Base-by-base conservation (phyloP, 2,113 vertebrate species). In the Heterotilapia buettikoferi region DNA sequence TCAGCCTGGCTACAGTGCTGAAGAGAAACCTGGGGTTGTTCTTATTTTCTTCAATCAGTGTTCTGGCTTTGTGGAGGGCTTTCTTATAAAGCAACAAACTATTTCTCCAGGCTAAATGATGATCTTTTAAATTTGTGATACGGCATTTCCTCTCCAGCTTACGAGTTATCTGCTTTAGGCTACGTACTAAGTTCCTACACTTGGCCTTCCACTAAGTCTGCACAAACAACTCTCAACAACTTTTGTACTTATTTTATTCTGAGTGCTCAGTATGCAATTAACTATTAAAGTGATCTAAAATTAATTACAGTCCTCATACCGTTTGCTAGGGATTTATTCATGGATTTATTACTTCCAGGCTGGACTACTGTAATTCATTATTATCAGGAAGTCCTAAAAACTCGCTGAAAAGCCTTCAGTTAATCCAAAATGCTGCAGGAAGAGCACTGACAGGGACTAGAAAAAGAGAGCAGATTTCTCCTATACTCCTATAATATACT, bases 61-160 rank as follows among this genome's bases (percentile, higher is more conserved):
- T 59, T 59, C 56, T 29, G 13, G 24, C 56, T 29, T 57, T 57
- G 13, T 0, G 2, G 54, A 57, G 7, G 24, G 7, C 31, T 57
- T 57, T 57, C 54, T 57, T 26, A 57, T 29, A 57, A 14, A 57
- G 24, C 56, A 57, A 0, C 24, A 57, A 54, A 57, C 1, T 29
- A 29, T 57, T 1, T 29, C 13, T 57, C 1, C 13, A 9, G 56
- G 24, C 56, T 57, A 29, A 16, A 9, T 29, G 24, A 57, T 57
- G 2, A 57, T 29, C 56, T 0, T 57, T 7, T 29, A 0, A 29
- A 8, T 57, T 57, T 57, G 0, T 29, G 12, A 5, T 7, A 57
- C 3, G 4, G 1, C 24, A 29, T 29, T 57, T 57, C 24, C 54
- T 57, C 54, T 29, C 54, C 24, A 57, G 54, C 0, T 57, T 1